These are phyloP conservation scores for Catocala nupta DNA, from an alignment of 2,888 invertebrate species.

Conservation along the genomic window DNA sequence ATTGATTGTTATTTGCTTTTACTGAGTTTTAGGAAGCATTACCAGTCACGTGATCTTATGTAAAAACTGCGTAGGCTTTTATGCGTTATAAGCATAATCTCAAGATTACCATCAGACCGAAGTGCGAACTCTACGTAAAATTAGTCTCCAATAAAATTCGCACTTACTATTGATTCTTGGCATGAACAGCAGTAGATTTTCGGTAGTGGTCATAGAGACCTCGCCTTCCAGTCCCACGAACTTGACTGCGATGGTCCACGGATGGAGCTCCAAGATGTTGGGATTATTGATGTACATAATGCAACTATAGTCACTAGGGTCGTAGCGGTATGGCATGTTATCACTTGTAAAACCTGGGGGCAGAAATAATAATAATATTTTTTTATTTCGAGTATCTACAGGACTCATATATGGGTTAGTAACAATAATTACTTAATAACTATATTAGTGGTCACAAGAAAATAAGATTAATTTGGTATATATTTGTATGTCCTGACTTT, in stretches of 20 bases:
- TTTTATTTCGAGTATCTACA: too few relatives aligned
- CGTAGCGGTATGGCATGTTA: conserved; percentile 44
- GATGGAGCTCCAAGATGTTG: conserved; percentile 58
- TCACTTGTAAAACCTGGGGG: conserved; percentile 67
- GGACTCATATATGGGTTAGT: too few relatives aligned
- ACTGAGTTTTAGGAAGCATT: too few relatives aligned
- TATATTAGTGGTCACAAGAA: too few relatives aligned
- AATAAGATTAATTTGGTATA: too few relatives aligned
- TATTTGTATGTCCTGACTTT: too few relatives aligned
- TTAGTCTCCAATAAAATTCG: not conserved
- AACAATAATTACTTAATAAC: too few relatives aligned
- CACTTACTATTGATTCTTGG: not conserved
- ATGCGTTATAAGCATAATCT: too few relatives aligned
- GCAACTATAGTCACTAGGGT: conserved; percentile 43
- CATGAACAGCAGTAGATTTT: conserved; percentile 25
- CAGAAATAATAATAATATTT: not conserved
- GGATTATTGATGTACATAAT: conserved; percentile 53
- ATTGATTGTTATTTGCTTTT: too few relatives aligned
- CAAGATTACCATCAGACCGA: not conserved
- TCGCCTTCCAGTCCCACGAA: conserved; percentile 60
- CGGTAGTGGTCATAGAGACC: conserved; percentile 49
- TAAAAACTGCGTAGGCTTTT: too few relatives aligned
- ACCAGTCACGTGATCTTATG: too few relatives aligned
- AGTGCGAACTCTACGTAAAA: not conserved
- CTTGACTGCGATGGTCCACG: conserved; percentile 73